Conservation (phyloP, 1,140 invertebrate genomes). For the Lepidurus packardi region DNA sequence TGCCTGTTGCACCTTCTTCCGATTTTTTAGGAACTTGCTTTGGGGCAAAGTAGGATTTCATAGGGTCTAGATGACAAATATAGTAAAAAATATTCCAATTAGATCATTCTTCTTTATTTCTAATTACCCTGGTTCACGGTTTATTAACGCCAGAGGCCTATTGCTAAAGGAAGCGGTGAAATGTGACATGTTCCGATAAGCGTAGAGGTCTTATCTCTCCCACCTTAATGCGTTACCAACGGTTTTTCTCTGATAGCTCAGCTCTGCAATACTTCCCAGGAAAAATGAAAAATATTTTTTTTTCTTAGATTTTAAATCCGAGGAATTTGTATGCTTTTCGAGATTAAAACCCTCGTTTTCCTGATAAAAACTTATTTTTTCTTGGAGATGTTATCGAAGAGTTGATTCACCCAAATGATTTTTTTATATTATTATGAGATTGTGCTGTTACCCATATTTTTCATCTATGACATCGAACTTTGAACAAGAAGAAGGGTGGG, state of each 20-base stretch:
- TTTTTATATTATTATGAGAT: too few relatives aligned
- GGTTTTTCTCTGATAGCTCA: too few relatives aligned
- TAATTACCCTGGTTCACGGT: background rate
- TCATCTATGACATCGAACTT: too few relatives aligned
- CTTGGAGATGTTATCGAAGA: background rate
- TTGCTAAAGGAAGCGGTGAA: too few relatives aligned
- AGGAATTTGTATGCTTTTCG: background rate
- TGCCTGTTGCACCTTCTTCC: background rate
- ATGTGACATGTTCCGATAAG: too few relatives aligned
- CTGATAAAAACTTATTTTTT: background rate
- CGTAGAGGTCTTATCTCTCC: too few relatives aligned
- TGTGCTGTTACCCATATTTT: too few relatives aligned
- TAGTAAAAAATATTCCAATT: background rate
- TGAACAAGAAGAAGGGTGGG: too few relatives aligned
- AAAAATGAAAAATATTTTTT: background rate
- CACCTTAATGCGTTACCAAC: too few relatives aligned
- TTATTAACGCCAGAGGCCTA: too few relatives aligned
- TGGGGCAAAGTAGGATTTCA: slow-evolving; percentile 25
- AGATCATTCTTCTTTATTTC: background rate
- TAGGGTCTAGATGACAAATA: slow-evolving; percentile 20
- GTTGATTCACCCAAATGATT: background rate
- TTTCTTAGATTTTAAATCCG: background rate
- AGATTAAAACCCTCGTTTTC: background rate
- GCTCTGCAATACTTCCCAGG: too few relatives aligned
- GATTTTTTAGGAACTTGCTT: background rate